phyloP scores from a whole-genome alignment of 2,888 invertebrate genomes.

The Hypsopygia costalis region DNA sequence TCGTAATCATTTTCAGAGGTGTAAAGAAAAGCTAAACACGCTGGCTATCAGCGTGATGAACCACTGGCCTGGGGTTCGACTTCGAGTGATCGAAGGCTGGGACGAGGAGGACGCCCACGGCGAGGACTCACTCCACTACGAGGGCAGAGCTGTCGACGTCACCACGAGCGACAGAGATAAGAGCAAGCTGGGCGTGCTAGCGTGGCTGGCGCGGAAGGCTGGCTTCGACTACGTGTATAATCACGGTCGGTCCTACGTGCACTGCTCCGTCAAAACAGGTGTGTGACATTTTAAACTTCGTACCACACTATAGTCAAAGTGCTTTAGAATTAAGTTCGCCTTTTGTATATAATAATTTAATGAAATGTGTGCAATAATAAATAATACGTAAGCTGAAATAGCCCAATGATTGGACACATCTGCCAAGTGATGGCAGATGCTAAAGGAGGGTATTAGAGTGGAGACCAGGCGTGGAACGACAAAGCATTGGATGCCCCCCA shows the following conservation, averaged over 20 bases:
- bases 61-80: constrained; percentile 97
- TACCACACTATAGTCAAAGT: background rate
- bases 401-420: too few relatives aligned
- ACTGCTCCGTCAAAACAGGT: constrained; percentile 99
- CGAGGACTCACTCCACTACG: constrained; percentile 94
- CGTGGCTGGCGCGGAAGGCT: constrained; percentile 96
- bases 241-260: constrained; percentile 96
- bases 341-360: too few relatives aligned
- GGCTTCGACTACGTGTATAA: constrained; percentile 99
- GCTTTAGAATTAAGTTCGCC: too few relatives aligned
- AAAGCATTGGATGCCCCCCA: too few relatives aligned
- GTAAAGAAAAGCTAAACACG: constrained; percentile 96
- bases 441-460: too few relatives aligned
- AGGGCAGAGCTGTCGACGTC: constrained; percentile 97
- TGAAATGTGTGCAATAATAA: too few relatives aligned
- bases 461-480: too few relatives aligned
- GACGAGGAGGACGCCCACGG: constrained; percentile 91
- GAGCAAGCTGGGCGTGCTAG: constrained; percentile 97
- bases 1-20: constrained; percentile 86
- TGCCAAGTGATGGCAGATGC: too few relatives aligned
- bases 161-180: constrained; percentile 96
- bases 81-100: constrained; percentile 97
- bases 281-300: constrained; percentile 38
- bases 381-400: too few relatives aligned
- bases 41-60: constrained; percentile 98